These are phyloP conservation scores for Ennomos fuscantarius DNA, from an alignment of 2,888 invertebrate species.

Conservation along the genomic window DNA sequence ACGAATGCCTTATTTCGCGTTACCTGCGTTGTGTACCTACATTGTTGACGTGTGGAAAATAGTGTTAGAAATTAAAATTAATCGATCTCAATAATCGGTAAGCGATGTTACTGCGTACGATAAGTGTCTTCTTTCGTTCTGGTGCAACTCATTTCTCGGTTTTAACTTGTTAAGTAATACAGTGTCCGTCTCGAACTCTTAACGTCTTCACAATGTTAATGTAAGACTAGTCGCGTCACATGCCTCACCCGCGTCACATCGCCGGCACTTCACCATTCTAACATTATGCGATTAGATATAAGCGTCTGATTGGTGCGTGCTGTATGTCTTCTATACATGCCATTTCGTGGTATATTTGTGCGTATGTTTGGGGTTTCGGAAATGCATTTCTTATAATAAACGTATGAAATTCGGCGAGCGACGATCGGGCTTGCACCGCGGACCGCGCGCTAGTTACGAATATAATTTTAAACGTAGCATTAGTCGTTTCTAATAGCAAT, in stretches of 20 bases:
- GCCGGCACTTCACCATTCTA: constrained; percentile 14
- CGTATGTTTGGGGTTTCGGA: constrained; percentile 76
- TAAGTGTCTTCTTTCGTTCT: constrained; percentile 58
- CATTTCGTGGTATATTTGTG: constrained; percentile 67
- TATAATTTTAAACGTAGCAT: constrained; percentile 68
- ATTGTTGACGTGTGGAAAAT: constrained; percentile 70
- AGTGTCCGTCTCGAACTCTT: constrained; percentile 57
- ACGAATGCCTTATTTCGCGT: constrained; percentile 82
- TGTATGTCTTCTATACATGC: constrained; percentile 81
- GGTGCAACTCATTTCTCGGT: constrained; percentile 37
- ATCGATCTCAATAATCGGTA: constrained; percentile 82
- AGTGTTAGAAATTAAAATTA: constrained; percentile 76
- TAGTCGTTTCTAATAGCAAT: constrained; percentile 67
- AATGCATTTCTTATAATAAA: constrained; percentile 80
- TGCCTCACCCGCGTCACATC: constrained; percentile 11
- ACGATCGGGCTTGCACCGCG: constrained; percentile 80
- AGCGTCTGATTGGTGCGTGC: constrained; percentile 75
- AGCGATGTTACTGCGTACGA: constrained; percentile 71
- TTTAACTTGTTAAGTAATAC: constrained; percentile 24
- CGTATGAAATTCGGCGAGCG: constrained; percentile 66
- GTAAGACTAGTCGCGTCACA: constrained; percentile 8
- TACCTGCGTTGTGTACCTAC: constrained; percentile 80
- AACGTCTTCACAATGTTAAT: constrained; percentile 19
- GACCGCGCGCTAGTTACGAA: constrained; percentile 73
- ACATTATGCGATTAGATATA: constrained; percentile 40